Percentiles rank a stretch among this genome's conserved stretches.
Evolutionary conservation across 2,113 vertebrate genomes (phyloP).

Genomic region (Corvus hawaiiensis): DNA sequence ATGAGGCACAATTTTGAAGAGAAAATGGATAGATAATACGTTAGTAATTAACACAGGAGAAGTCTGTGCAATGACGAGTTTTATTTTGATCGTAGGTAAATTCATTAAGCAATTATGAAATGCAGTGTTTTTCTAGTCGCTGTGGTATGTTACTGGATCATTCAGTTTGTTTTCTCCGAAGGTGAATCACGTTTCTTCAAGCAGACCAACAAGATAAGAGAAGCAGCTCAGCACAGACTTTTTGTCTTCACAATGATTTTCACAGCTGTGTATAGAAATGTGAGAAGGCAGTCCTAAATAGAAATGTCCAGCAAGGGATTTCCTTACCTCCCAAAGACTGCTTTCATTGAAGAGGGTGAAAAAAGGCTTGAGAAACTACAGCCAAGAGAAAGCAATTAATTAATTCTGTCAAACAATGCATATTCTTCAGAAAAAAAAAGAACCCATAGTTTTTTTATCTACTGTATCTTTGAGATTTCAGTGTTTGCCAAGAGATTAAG

Average conservation of each 20-base stretch:
- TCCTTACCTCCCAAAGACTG: background rate
- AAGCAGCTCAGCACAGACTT: background rate
- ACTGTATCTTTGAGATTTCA: background rate
- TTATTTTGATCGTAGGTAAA: background rate
- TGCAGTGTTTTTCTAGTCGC: background rate
- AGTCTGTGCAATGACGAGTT: background rate
- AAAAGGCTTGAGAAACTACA: background rate
- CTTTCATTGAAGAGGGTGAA: background rate
- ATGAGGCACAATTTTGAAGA: background rate
- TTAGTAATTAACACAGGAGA: background rate
- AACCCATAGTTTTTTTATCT: background rate
- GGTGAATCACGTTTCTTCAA: background rate
- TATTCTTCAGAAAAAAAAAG: background rate
- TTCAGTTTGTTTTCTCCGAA: background rate
- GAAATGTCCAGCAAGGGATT: background rate
- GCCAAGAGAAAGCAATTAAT: background rate
- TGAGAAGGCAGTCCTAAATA: background rate
- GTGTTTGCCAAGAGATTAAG: background rate
- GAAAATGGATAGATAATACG: background rate
- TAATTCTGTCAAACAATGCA: background rate
- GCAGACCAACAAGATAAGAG: background rate
- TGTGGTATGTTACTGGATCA: fast-evolving
- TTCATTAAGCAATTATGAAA: background rate
- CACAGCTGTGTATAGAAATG: background rate
- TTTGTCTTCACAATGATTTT: background rate